Base-by-base conservation (phyloP, 2,797 vertebrate species). In the Telmatherina bonti region DNA sequence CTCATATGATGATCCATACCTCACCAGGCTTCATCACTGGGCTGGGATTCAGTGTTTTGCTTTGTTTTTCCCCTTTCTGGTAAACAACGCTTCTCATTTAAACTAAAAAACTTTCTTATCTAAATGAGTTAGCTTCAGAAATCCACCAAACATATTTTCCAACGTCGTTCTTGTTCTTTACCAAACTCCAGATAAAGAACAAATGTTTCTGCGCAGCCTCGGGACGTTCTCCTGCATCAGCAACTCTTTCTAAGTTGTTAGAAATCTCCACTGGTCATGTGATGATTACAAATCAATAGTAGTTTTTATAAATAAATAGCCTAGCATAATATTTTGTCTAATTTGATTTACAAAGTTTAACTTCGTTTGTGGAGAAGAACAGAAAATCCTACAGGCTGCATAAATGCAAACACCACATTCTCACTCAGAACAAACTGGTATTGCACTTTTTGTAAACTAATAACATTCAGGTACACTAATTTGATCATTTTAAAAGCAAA, bases 361-460 rank as follows among this genome's bases (percentile, higher is more conserved):
- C 1, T 24, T 24, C 26, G 3, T 29, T 41, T 45, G 18, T 30
- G 20, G 5, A 45, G 26, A 12, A 47, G n/a, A 6, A 36, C 12
- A 36, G 18, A 31, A 59, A 27, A 10, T 36, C 15, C 24, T 56
- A 10, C 18, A 67, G 13, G 24, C 26, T 53, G 27, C 51, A 22
- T 7, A 38, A 29, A 16, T 4, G 8, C 11, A 52, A 53, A 27
- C 67, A n/a, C 20, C 59, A 15, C 67, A 68, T 70, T 82, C 77
- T 82, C 75, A 76, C 1, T 41, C 64, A 84, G 82, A 73, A 69
- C 83, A 79, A 57, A 41, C 38, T 29, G 11, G 9, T 29, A 62
- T 65, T 72, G 54, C 57, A 73, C 61, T 64, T 41, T 8, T 75
- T 15, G 4, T 41, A 27, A 65, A 68, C 51, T 56, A 7, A 41